These are phyloP conservation scores for Xyliphius kryptos DNA, from an alignment of 2,113 vertebrate genomes.

Conservation along the genomic window DNA sequence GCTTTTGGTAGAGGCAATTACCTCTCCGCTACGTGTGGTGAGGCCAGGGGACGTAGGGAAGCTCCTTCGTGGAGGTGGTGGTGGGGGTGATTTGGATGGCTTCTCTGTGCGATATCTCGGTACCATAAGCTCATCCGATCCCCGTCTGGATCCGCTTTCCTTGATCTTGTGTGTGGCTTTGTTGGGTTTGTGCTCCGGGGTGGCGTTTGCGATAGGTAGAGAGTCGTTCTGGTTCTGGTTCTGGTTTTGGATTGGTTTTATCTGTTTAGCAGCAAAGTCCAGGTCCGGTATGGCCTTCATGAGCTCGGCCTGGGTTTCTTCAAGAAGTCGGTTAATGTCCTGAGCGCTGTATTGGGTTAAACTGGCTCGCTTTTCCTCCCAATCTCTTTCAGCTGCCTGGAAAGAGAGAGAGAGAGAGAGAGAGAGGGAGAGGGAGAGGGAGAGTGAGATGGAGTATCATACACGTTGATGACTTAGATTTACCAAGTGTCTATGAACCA, in stretches of 20 bases:
- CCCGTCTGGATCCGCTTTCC: constrained; percentile 77
- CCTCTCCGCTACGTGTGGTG: constrained; percentile 86
- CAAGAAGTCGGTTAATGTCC: constrained; percentile 94
- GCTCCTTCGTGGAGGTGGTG: constrained; percentile 86
- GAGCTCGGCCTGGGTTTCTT: constrained; percentile 95
- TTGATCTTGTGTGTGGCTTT: constrained; percentile 79
- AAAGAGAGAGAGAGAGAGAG: too few species aligned
- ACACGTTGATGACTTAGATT: too few species aligned
- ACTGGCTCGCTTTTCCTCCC: constrained; percentile 95
- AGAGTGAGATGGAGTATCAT: too few species aligned
- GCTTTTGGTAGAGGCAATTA: constrained; percentile 83
- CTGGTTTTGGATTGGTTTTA: constrained; percentile 52
- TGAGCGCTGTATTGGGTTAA: constrained; percentile 93
- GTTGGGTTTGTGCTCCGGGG: constrained; percentile 75
- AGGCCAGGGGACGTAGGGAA: constrained; percentile 90
- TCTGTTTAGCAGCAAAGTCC: constrained; percentile 90
- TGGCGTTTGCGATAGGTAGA: constrained; percentile 51
- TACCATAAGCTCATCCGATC: constrained; percentile 91
- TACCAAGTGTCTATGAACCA: too few species aligned
- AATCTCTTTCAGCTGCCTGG: constrained; percentile 91
- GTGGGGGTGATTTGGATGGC: constrained; percentile 91
- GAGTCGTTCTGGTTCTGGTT: constrained; percentile 35
- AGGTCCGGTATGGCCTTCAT: constrained; percentile 97
- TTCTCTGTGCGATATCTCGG: constrained; percentile 92
- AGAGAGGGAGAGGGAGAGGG: too few species aligned